These are phyloP conservation scores for Papio anubis DNA, from an alignment of 2,113 vertebrate genomes.

Conservation along the genomic window DNA sequence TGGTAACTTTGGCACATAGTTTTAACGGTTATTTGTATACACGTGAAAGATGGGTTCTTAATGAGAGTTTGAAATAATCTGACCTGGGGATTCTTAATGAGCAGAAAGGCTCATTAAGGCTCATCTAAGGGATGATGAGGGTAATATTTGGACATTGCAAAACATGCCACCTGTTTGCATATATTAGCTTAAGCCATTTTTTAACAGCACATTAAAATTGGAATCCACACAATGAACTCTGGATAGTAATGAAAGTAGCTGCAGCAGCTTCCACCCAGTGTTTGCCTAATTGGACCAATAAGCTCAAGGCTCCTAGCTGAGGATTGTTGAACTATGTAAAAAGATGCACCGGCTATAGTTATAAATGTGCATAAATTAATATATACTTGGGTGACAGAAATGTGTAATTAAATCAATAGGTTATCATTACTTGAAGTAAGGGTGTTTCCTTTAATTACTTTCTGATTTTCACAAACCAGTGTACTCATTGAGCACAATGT, in stretches of 20 bases:
- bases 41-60: background rate
- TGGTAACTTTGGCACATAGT: background rate
- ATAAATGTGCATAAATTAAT: background rate
- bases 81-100: background rate
- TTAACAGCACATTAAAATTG: background rate
- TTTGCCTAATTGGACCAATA: background rate
- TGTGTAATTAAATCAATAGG: background rate
- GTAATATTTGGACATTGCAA: background rate
- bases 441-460: slow-evolving; percentile 5
- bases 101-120: background rate
- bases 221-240: background rate
- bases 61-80: background rate
- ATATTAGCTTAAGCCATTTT: background rate
- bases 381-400: background rate
- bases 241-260: background rate
- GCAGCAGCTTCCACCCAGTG: background rate
- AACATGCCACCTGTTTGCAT: background rate
- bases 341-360: background rate
- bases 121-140: background rate
- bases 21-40: background rate
- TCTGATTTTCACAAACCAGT: background rate
- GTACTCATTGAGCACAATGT: background rate
- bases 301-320: background rate
- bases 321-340: background rate
- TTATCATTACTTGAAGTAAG: slow-evolving; percentile 10